Conservation (phyloP, 2,797 vertebrate genomes). For the Chelmon rostratus region DNA sequence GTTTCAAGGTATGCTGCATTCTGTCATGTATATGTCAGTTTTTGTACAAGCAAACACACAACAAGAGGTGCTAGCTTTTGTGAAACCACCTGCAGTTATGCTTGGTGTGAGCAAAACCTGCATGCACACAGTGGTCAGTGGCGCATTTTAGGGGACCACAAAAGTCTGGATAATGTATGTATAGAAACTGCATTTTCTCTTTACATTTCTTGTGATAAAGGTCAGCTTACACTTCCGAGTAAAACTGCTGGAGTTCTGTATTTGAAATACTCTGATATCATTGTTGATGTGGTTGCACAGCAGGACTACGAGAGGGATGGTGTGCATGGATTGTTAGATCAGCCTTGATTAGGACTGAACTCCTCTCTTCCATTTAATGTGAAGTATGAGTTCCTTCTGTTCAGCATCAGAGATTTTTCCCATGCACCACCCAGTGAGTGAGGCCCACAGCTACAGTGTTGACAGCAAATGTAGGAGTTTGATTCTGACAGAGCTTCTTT, state of each 20-base stretch:
- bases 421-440: background rate
- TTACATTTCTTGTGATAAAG: constrained; percentile 6
- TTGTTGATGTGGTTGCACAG: constrained; percentile 5
- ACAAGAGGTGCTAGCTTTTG: background rate
- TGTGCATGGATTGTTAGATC: background rate
- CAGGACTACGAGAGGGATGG: background rate
- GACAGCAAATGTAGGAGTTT: constrained; percentile 8
- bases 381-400: constrained; percentile 17
- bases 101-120: constrained; percentile 2
- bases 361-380: constrained; percentile 13
- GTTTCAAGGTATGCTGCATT: background rate
- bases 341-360: constrained; percentile 1
- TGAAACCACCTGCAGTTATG: constrained; percentile 5
- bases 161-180: background rate
- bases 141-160: background rate
- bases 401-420: constrained; percentile 9
- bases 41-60: constrained; percentile 6
- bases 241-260: background rate
- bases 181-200: background rate
- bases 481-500: constrained; percentile 30
- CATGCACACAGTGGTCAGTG: background rate
- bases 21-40: background rate
- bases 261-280: constrained; percentile 6
- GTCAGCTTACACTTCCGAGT: background rate
- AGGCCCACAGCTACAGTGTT: background rate